Conservation (phyloP, 2,113 vertebrate species). For the Serilophus lunatus region DNA sequence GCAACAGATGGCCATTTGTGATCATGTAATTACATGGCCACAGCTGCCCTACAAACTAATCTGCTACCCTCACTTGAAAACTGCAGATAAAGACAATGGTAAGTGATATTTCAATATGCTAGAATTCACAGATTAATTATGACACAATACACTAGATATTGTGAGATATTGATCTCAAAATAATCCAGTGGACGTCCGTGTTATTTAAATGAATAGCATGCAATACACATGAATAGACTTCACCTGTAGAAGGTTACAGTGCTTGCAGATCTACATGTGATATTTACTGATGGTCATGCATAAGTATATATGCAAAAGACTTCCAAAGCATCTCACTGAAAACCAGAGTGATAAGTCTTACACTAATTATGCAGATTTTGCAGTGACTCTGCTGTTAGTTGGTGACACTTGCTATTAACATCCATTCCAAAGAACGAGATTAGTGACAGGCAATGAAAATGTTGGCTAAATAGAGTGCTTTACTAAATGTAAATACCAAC, state of each 20-base stretch:
- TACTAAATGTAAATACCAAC: neutral
- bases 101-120: neutral
- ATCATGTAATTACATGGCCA: neutral
- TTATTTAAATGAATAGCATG: neutral
- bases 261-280: neutral
- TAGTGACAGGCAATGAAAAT: neutral
- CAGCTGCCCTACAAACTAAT: slow-evolving; percentile 30
- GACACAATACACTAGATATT: neutral
- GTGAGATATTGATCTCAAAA: neutral
- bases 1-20: slow-evolving; percentile 57
- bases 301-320: neutral
- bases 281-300: neutral
- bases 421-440: neutral
- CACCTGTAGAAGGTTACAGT: accelerated
- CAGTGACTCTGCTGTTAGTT: neutral
- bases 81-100: neutral
- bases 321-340: neutral
- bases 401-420: neutral
- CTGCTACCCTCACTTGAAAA: slow-evolving; percentile 11
- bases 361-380: neutral
- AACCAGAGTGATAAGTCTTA: neutral
- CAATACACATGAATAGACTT: neutral
- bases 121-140: neutral
- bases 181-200: neutral
- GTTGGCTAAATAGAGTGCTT: neutral